Conservation (phyloP, 2,888 invertebrate species). For the Gibbula magus region DNA sequence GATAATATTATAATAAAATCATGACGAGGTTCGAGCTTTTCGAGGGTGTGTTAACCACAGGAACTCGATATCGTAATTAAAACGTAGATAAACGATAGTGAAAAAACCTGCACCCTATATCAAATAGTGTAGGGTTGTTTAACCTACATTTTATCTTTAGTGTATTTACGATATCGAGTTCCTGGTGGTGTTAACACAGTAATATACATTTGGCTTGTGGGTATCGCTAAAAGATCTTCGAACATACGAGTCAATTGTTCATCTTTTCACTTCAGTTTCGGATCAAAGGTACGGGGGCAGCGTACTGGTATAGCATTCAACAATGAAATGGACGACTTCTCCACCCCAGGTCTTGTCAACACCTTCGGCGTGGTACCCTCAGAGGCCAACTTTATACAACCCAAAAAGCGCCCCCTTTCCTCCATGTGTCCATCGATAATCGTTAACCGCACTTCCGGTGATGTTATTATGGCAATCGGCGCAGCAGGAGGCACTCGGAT, state of each 20-base stretch:
- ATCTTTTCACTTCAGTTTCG: conserved; percentile 82
- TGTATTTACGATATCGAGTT: too few species aligned
- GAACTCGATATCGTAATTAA: too few species aligned
- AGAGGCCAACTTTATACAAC: conserved; percentile 87
- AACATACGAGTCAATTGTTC: neutral
- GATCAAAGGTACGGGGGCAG: conserved; percentile 79
- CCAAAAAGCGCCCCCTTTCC: conserved; percentile 89
- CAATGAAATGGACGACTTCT: conserved; percentile 94
- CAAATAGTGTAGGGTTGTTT: too few species aligned
- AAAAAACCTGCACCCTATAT: too few species aligned
- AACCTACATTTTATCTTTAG: too few species aligned
- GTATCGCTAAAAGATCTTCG: neutral
- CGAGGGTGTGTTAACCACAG: too few species aligned
- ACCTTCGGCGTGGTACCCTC: conserved; percentile 80
- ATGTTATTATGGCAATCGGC: conserved; percentile 84
- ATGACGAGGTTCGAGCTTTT: too few species aligned
- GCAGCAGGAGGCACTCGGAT: conserved; percentile 94
- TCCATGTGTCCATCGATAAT: conserved; percentile 93
- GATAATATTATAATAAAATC: too few species aligned
- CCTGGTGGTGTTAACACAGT: too few species aligned
- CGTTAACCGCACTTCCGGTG: conserved; percentile 78
- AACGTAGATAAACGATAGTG: too few species aligned
- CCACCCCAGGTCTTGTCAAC: conserved; percentile 78
- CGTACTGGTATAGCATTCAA: conserved; percentile 89
- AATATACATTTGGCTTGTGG: neutral